phyloP scores from a whole-genome alignment of 2,888 invertebrate species.

The Euzophera pinguis region DNA sequence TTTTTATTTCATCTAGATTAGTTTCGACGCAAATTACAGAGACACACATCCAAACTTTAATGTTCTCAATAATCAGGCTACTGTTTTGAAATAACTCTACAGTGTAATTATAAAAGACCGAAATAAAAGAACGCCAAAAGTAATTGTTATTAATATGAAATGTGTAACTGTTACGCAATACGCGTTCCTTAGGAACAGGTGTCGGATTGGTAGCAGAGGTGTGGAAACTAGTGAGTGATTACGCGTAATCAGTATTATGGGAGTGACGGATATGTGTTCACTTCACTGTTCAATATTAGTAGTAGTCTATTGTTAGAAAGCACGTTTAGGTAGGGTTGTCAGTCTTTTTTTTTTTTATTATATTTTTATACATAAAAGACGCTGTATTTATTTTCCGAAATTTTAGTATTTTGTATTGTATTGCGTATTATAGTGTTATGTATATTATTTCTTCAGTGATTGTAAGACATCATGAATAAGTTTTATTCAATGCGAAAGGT shows the following conservation, averaged over 20 bases:
- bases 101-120: too few relatives aligned
- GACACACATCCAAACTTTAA: too few relatives aligned
- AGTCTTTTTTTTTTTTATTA: background rate
- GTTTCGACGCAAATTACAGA: too few relatives aligned
- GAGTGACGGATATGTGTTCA: constrained; percentile 24
- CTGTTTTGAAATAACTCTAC: too few relatives aligned
- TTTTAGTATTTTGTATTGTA: too few relatives aligned
- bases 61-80: too few relatives aligned
- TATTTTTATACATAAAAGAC: too few relatives aligned
- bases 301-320: constrained; percentile 5
- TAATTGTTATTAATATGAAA: background rate
- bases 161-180: background rate
- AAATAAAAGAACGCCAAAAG: background rate
- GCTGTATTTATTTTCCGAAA: background rate
- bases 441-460: too few relatives aligned
- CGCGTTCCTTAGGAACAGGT: constrained; percentile 17
- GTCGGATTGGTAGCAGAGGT: constrained; percentile 32
- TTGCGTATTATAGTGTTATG: too few relatives aligned
- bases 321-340: constrained; percentile 4
- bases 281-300: constrained; percentile 14
- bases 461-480: too few relatives aligned
- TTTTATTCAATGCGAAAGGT: too few relatives aligned
- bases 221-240: constrained; percentile 50
- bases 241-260: constrained; percentile 41
- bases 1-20: too few relatives aligned